Evolutionary conservation across 2,113 vertebrate genomes (phyloP).

Genomic region (Grantiella picta): DNA sequence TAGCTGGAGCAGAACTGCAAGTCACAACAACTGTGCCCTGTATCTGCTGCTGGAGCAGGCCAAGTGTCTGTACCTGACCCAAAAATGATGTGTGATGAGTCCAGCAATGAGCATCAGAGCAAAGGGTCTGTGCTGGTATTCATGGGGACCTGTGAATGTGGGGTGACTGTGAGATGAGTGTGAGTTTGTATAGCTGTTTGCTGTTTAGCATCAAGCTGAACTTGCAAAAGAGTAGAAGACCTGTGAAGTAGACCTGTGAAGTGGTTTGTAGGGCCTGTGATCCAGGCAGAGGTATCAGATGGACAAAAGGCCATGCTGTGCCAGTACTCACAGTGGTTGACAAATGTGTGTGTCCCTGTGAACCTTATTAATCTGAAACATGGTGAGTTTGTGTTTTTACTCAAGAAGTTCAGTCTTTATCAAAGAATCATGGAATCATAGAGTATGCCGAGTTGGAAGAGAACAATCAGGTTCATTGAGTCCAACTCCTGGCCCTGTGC

Average conservation of each 20-base stretch:
- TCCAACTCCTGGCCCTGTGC: background rate
- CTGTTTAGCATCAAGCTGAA: background rate
- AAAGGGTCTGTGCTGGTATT: background rate
- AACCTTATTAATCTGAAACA: background rate
- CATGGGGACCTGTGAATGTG: rapidly evolving
- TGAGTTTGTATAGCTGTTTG: background rate
- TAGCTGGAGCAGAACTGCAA: background rate
- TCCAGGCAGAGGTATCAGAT: background rate
- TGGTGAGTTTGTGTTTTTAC: background rate
- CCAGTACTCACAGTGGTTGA: background rate
- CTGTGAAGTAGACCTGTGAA: rapidly evolving
- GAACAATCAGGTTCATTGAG: background rate
- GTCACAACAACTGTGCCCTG: background rate
- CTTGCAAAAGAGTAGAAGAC: background rate
- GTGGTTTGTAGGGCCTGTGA: background rate
- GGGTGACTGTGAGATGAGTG: rapidly evolving
- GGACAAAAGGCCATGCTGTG: background rate
- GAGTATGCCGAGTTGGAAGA: background rate
- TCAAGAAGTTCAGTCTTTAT: background rate
- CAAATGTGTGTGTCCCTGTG: rapidly evolving
- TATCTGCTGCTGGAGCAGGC: background rate
- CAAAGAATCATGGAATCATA: background rate
- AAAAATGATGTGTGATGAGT: background rate
- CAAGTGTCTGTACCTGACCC: background rate
- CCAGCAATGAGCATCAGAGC: background rate